A percentile compares a stretch with the other conserved stretches of the same genome.
Conservation (phyloP, 2,888 invertebrate species). For the Plutella xylostella region DNA sequence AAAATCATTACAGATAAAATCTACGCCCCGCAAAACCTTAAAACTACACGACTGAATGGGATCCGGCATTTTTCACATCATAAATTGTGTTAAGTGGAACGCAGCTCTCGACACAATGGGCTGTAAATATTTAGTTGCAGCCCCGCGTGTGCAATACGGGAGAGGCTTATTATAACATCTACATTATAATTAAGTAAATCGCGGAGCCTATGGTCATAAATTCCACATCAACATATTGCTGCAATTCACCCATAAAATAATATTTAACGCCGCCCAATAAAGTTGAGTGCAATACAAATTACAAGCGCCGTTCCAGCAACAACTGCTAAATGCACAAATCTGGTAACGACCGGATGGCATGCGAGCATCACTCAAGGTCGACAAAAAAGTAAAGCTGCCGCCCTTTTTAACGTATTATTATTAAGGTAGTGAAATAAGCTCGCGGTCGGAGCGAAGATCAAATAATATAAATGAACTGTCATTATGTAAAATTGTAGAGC, state of each 20-base stretch:
- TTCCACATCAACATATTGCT: background rate
- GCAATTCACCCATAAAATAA: background rate
- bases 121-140: too few species aligned
- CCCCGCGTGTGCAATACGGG: too few species aligned
- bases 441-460: slow-evolving; percentile 28
- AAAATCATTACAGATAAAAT: too few species aligned
- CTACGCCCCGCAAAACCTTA: too few species aligned
- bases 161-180: too few species aligned
- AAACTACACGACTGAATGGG: too few species aligned
- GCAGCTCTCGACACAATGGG: too few species aligned
- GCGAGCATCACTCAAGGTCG: slow-evolving; percentile 31
- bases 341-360: slow-evolving; percentile 27
- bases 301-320: background rate
- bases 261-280: background rate
- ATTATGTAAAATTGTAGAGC: slow-evolving; percentile 34
- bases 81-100: too few species aligned
- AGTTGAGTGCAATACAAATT: background rate
- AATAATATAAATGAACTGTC: slow-evolving; percentile 41
- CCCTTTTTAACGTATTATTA: slow-evolving; percentile 33
- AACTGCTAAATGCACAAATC: slow-evolving; percentile 22
- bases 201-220: too few species aligned
- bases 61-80: too few species aligned
- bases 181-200: too few species aligned
- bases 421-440: slow-evolving; percentile 22
- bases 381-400: slow-evolving; percentile 19